These are phyloP conservation scores for Lepidochitona cinerea DNA, from an alignment of 2,888 invertebrate genomes.

Conservation along the genomic window DNA sequence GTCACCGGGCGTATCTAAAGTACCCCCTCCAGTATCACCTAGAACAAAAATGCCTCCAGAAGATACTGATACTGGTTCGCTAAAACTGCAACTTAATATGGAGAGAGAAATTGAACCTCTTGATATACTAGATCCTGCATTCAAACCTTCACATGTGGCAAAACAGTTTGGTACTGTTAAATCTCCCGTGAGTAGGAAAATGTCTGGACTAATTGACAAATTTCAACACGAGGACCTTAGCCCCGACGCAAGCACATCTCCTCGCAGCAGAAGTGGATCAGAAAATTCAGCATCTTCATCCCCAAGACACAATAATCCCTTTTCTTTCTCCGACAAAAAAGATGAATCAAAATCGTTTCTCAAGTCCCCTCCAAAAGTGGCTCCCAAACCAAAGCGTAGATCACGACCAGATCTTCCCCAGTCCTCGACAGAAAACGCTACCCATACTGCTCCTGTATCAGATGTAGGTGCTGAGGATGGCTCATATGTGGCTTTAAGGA, in stretches of 20 bases:
- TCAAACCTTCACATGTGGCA: background rate
- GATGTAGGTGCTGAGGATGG: no score
- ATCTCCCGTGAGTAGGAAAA: background rate
- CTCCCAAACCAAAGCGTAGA: constrained; percentile 22
- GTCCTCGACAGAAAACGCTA: background rate
- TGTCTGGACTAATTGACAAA: background rate
- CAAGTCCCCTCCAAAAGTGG: constrained; percentile 9
- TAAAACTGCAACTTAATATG: no score
- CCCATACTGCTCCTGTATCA: background rate
- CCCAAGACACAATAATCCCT: background rate
- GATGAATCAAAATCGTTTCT: background rate
- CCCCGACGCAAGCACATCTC: background rate
- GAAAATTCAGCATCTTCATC: background rate
- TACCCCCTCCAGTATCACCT: background rate
- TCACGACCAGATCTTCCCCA: background rate
- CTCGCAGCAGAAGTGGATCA: background rate
- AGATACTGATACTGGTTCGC: no score
- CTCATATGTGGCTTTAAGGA: background rate
- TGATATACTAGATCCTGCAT: background rate
- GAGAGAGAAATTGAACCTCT: no score
- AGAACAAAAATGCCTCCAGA: no score
- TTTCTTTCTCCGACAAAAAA: background rate
- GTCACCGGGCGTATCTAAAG: no score
- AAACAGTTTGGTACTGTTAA: constrained; percentile 1
- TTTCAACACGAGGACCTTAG: background rate